Percentiles rank a stretch among this genome's conserved stretches.
phyloP scores from a whole-genome alignment of 1,140 invertebrate species.

The Drosophila punjabiensis region DNA sequence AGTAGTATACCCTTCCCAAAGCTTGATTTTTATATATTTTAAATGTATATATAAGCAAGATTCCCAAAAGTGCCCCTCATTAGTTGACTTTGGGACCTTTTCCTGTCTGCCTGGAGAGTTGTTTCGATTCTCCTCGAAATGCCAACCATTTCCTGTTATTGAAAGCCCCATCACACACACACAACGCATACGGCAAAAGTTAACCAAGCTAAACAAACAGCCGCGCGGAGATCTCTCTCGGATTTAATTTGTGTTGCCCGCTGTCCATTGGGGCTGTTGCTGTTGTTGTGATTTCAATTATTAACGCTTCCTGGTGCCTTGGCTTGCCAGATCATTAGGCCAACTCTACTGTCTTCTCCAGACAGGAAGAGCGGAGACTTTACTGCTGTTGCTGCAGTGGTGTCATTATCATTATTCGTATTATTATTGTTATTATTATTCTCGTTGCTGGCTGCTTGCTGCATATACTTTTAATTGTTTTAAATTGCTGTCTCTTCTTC shows the following conservation, averaged over 20 bases:
- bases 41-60: slow-evolving; percentile 2
- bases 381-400: slow-evolving; percentile 32
- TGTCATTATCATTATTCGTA: slow-evolving; percentile 58
- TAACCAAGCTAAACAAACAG: slow-evolving; percentile 57
- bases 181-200: slow-evolving; percentile 39
- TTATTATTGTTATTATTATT: slow-evolving; percentile 64
- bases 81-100: slow-evolving; percentile 48
- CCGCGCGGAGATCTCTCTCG: slow-evolving; percentile 12
- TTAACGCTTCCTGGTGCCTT: slow-evolving; percentile 67
- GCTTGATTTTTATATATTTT: slow-evolving; percentile 1
- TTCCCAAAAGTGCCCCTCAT: slow-evolving; percentile 38
- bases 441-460: slow-evolving; percentile 11
- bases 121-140: slow-evolving; percentile 64
- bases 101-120: slow-evolving; percentile 50
- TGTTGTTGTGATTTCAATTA: slow-evolving; percentile 71
- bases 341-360: slow-evolving; percentile 10
- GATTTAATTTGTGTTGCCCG: slow-evolving; percentile 21
- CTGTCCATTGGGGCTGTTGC: slow-evolving; percentile 10
- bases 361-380: slow-evolving; percentile 37
- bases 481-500: slow-evolving; percentile 27
- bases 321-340: slow-evolving; percentile 65
- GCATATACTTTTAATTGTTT: slow-evolving; percentile 69
- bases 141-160: slow-evolving; percentile 77
- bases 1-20: slow-evolving; percentile 6
- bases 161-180: slow-evolving; percentile 45